Evolutionary conservation across 1,140 invertebrate genomes (phyloP), one percentile per base, ranked within the genome.

Genomic region (Cydia fagiglandana): DNA sequence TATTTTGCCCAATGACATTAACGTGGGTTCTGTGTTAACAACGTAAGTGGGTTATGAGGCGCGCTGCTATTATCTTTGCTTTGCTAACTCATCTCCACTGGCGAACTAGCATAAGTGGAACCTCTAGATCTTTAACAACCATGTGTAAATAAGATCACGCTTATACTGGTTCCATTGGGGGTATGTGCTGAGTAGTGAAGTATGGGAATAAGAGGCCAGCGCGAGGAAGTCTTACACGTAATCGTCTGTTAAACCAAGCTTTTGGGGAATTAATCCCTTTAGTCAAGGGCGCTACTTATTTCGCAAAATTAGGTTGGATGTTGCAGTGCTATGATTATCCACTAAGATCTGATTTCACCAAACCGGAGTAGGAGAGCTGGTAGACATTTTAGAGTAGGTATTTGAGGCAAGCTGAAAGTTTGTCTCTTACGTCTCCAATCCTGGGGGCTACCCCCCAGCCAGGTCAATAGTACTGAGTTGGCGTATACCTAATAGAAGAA

Each of bases 171-270:
- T 61, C 20, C 2, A n/a, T 24, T 12, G 17, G 12, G n/a, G 50
- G 7, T 10, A 61, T 61, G 9, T 61, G 7, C 20, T n/a, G 17
- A n/a, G n/a, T 56, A 10, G 50, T 6, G 50, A 53, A 10, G 56
- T 24, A 61, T 10, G 15, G 56, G 20, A 61, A 61, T 61, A 5
- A 24, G 5, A 24, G n/a, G 15, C 6, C 53, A 30, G 64, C 64
- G 64, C 24, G 28, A 64, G 66, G 66, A 70, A 70, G 66, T 41
- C 66, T 70, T 70, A 70, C 66, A 17, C 66, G 34, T 70, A 70
- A 70, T 70, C 66, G 66, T 38, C 38, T 70, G 66, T 70, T 70
- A 70, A 70, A 70, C 66, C 66, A 45, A 38, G 66, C 66, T 70
- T 70, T 70, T 70, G 66, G 38, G 34, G 66, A 70, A 70, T 45